Percentiles rank a stretch among this genome's conserved stretches.
Conservation (phyloP, 1,140 invertebrate species). For the Pseudomyrmex dendroicus region DNA sequence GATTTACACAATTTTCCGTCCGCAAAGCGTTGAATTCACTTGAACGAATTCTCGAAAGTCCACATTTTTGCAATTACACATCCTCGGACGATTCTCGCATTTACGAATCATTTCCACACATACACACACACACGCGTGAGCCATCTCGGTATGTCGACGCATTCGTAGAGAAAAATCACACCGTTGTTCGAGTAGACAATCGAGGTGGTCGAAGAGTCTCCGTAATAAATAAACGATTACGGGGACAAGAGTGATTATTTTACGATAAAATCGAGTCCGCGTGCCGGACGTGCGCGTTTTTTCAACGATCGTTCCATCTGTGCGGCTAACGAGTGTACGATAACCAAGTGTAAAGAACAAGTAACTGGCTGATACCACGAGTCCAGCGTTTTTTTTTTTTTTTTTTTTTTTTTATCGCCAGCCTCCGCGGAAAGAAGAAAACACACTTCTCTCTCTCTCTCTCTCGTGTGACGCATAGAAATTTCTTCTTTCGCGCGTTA, state of each 20-base stretch:
- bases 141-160: background rate
- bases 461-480: slow-evolving; percentile 29
- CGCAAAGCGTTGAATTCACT: slow-evolving; percentile 49
- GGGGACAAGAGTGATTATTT: slow-evolving; percentile 5
- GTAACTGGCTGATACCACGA: slow-evolving; percentile 52
- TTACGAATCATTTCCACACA: background rate
- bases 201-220: slow-evolving; percentile 15
- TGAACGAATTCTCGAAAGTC: too few species aligned
- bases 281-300: slow-evolving; percentile 17
- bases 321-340: slow-evolving; percentile 72
- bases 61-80: background rate
- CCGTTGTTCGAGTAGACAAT: slow-evolving; percentile 8
- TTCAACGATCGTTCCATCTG: slow-evolving; percentile 37
- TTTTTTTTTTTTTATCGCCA: background rate
- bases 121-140: background rate
- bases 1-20: slow-evolving; percentile 17
- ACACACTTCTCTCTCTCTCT: slow-evolving; percentile 20
- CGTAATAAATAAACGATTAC: background rate
- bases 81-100: too few species aligned
- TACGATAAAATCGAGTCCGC: background rate
- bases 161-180: slow-evolving; percentile 41
- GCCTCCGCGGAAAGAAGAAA: background rate
- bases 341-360: slow-evolving; percentile 72
- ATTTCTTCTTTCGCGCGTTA: slow-evolving; percentile 15
- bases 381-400: background rate